Conservation (phyloP, 2,888 invertebrate genomes). For the Parelbella ahira region DNA sequence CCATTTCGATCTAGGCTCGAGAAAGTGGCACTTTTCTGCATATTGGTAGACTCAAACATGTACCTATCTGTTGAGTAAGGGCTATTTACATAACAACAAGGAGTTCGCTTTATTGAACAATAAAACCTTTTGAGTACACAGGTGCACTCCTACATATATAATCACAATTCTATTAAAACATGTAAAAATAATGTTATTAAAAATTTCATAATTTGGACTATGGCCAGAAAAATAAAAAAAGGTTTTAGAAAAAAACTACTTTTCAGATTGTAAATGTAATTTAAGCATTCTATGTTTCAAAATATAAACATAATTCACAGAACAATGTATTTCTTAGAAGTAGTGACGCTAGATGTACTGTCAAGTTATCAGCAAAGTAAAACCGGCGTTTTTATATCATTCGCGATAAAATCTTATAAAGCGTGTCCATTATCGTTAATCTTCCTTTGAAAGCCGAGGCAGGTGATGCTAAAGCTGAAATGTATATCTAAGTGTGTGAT, state of each 20-base stretch:
- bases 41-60: slow-evolving; percentile 21
- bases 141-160: too few relatives aligned
- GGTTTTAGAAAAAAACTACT: too few relatives aligned
- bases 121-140: neutral
- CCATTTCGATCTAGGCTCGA: slow-evolving; percentile 27
- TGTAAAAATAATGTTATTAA: too few relatives aligned
- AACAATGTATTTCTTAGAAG: slow-evolving; percentile 12
- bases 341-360: slow-evolving; percentile 15
- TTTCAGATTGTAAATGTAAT: too few relatives aligned
- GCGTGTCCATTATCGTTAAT: slow-evolving; percentile 31
- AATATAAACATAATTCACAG: too few relatives aligned
- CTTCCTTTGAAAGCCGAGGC: slow-evolving; percentile 24
- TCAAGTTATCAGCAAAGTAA: slow-evolving; percentile 24
- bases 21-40: slow-evolving; percentile 32
- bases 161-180: too few relatives aligned
- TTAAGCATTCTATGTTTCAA: too few relatives aligned
- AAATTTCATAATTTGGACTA: too few relatives aligned
- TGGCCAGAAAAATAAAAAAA: too few relatives aligned
- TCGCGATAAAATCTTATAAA: slow-evolving; percentile 29
- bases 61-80: slow-evolving; percentile 28
- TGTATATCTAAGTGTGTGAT: slow-evolving; percentile 27
- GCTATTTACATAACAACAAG: slow-evolving; percentile 28
- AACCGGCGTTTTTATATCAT: slow-evolving; percentile 26
- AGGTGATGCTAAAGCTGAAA: slow-evolving; percentile 29
- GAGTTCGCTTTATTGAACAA: slow-evolving; percentile 5